Conservation (phyloP, 2,888 invertebrate species). For the Drosophila antonietae region DNA sequence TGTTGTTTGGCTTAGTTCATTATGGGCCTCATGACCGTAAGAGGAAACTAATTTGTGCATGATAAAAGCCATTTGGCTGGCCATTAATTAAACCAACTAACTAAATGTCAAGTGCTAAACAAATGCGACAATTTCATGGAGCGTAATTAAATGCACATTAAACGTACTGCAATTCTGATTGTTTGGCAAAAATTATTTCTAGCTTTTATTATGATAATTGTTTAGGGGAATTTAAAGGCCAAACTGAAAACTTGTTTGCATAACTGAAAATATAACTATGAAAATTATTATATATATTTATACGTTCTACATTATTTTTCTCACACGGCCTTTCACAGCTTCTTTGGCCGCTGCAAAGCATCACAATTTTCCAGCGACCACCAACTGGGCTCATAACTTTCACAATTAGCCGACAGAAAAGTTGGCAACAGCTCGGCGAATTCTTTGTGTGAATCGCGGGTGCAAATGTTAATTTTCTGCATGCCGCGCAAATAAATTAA, state of each 20-base stretch:
- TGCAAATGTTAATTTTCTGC: constrained; percentile 35
- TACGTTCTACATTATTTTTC: constrained; percentile 19
- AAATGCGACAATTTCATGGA: constrained; percentile 9
- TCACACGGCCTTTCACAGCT: constrained; percentile 34
- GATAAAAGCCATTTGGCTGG: constrained; percentile 54
- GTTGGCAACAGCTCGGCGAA: constrained; percentile 33
- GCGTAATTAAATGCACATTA: constrained; percentile 39
- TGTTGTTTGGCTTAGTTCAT: constrained; percentile 24
- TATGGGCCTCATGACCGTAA: constrained; percentile 23
- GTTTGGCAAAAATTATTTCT: constrained; percentile 7
- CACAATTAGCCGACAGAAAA: constrained; percentile 55
- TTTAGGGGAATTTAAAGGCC: not conserved
- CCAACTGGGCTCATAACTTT: constrained; percentile 50
- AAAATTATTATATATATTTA: constrained; percentile 15
- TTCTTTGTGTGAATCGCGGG: constrained; percentile 26
- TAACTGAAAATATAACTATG: constrained; percentile 7
- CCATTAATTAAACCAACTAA: constrained; percentile 53
- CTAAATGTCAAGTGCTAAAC: constrained; percentile 30
- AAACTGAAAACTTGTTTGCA: not conserved
- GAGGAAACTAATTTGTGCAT: constrained; percentile 48
- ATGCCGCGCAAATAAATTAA: constrained; percentile 31
- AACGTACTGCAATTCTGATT: constrained; percentile 24
- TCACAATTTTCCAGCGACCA: not conserved
- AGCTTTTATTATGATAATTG: constrained; percentile 3
- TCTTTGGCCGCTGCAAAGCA: constrained; percentile 10